Evolutionary conservation across 2,797 vertebrate species (phyloP), one percentile per base, ranked within the genome.

Genomic region (Trematomus bernacchii): DNA sequence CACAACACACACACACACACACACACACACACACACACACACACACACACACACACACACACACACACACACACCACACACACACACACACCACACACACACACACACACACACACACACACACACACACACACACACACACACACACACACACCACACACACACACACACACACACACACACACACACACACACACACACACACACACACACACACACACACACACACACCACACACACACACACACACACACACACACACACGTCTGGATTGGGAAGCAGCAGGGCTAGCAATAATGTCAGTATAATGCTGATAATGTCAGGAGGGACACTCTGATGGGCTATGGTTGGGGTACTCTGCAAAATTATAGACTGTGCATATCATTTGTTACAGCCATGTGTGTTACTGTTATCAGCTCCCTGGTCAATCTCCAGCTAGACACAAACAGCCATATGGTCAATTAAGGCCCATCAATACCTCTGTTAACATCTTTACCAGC

Each of bases 381-480:
- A 37, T 37, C 8, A 37, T 37, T 37, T 71, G 62, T 77, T 75
- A 46, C 50, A 73, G 60, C 44, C 33, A n/a, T 76, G 72, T 82
- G 68, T 66, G 66, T 50, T 30, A 18, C 51, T n/a, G n/a, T 73
- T 73, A 78, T 80, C 74, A 66, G 66, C 76, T 83, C 59, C 69
- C 66, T 91, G 89, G 89, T 85, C 70, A 87, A 47, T 78, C 79
- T 88, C 79, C 87, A 88, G 86, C 73, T 77, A 52, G 61, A 85
- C 85, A 91, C 84, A 85, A 92, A 87, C 72, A 84, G 78, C 87
- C 93, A 94, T 93, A 93, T 92, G 92, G 92, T 87, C 90, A 92
- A 94, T 95, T 94, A 95, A 85, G 85, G 78, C 79, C 82, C 90
- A 93, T 94, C 93, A 92, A 89, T 92, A 93, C 86, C 83, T 87